Conservation (phyloP, 2,888 invertebrate species). For the Mactromeris polynyma region DNA sequence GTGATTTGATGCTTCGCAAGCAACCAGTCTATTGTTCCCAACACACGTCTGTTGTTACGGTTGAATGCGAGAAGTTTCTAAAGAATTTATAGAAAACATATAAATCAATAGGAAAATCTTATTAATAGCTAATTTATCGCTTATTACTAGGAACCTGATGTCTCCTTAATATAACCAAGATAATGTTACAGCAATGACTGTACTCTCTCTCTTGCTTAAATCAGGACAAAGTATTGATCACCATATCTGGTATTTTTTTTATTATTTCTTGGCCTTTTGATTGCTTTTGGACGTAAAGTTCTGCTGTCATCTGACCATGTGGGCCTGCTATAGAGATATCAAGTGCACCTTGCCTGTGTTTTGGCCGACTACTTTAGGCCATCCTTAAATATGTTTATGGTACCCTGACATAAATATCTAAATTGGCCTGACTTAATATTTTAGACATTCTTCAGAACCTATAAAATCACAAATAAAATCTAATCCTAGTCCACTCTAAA, state of each 20-base stretch:
- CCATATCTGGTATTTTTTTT: background rate
- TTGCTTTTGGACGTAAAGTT: no score
- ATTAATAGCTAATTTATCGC: conserved; percentile 13
- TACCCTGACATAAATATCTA: no score
- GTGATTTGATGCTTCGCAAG: background rate
- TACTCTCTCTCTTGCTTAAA: background rate
- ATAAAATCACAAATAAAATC: no score
- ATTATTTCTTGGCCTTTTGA: background rate
- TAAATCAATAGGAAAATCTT: conserved; percentile 9
- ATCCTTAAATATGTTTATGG: no score
- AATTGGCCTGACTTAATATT: no score
- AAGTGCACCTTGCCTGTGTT: no score
- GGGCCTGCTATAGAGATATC: no score
- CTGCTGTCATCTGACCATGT: no score
- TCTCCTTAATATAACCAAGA: conserved; percentile 1
- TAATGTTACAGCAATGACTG: conserved; percentile 4
- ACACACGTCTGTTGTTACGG: background rate
- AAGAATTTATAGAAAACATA: conserved; percentile 4
- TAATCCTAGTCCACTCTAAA: no score
- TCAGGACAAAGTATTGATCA: background rate
- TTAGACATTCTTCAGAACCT: no score
- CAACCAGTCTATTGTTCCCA: background rate
- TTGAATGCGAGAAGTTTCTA: background rate
- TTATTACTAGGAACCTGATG: conserved; percentile 5
- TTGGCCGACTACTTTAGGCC: no score